Base-by-base conservation (phyloP, 2,888 invertebrate species). In the Epistrophe eligans region DNA sequence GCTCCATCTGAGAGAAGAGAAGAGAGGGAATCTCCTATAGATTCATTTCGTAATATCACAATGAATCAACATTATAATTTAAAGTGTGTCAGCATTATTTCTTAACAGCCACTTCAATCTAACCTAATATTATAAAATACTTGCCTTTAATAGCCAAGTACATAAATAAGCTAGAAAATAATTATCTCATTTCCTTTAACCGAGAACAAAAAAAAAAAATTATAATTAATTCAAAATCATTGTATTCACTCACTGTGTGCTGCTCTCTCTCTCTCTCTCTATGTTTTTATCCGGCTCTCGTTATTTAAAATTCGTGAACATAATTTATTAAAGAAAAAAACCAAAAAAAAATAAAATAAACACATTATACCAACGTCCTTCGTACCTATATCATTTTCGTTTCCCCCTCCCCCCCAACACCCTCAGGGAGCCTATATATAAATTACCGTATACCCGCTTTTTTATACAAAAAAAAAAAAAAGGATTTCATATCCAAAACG, bases 401-500 rank as follows among this genome's bases (percentile, higher is more conserved):
- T 50, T 11, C 50, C 50, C 19, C 50, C 19, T 50, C 19, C 50
- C 50, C 19, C 50, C 19, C 19, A 50, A 50, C 4, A 19, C 2
- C 0, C 5, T 19, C 4, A n/a, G 48, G 48, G 9, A 17, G 48
- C 10, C 48, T 48, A 48, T 11, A 50, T 50, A 50, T 11, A 50
- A 19, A n/a, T 9, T 17, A 17, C 48, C 4, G 8, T 48, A 48
- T 17, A 17, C 15, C 19, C 9, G 9, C 43, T 24, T 15, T 15
- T 13, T 38, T 3, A 24, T 24, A 24, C 3, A 24, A 24, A 24
- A 24, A 60, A 11, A 45, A 45, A 67, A 50, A 50, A 67, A 67
- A 67, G 48, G 67, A 67, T 67, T 67, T 50, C 35, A 35, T 50
- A 35, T 32, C 17, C 32, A 66, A 62, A 64, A 58, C 9, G 24